Base-by-base conservation (phyloP, 2,113 vertebrate genomes). In the Delphinus delphis region DNA sequence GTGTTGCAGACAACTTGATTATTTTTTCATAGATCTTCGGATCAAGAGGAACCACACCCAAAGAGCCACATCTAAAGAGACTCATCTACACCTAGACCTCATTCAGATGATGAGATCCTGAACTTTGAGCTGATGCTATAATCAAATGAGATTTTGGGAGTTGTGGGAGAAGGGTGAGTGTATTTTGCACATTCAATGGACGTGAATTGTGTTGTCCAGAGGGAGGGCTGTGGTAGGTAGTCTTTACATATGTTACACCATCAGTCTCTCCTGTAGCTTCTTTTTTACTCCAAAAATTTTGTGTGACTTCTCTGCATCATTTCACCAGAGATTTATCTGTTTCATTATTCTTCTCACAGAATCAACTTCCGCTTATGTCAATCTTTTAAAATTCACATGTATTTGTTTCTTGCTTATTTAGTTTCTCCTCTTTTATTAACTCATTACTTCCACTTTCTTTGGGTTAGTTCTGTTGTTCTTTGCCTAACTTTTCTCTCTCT, bases 401-500 rank as follows among this genome's bases (percentile, higher is more conserved):
- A 65, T n/a, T 87, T 87, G 28, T 62, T 95, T 87, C 31, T 47
- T 80, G 65, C 55, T 95, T 76, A 58, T 80, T 94, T 92, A 62
- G 25, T 80, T 63, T 88, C 36, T 89, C 20, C 28, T 81, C 55
- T 87, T 65, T 92, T 74, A 65, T 58, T 87, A 65, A 74, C n/a
- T 80, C 21, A 62, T 50, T 31, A 70, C 41, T 82, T 74, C 47
- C 82, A 28, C 18, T 71, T 93, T 86, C n/a, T 86, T 95, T 84
- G 38, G 62, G 47, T 76, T 21, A 25, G 18, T 91, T 80, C 9
- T 53, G 18, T 36, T 84, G 25, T n/a, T 70, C 33, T 85, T 85
- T 85, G 60, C 18, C 44, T 77, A 33, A 50, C 28, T 77, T 50
- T 5, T 33, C 28, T 77, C 28, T 17, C 20, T 60, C 47, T 33